Conservation (phyloP, 2,797 vertebrate species). For the Orestias chungarensis region DNA sequence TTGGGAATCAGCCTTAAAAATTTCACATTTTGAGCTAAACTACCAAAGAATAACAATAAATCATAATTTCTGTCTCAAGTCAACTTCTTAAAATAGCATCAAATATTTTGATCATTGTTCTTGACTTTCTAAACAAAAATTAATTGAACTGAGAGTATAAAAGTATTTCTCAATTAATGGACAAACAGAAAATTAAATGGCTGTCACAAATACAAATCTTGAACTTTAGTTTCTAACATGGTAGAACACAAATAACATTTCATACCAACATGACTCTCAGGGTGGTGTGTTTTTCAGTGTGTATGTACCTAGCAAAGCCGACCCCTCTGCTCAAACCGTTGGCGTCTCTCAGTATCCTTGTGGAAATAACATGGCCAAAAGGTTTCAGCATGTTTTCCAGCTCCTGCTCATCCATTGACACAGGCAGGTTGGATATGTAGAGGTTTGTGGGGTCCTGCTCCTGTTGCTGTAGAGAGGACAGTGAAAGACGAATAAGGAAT, state of each 20-base stretch:
- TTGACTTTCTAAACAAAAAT: not conserved
- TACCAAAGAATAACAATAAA: not conserved
- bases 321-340: conserved; percentile 97
- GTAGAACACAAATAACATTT: not conserved
- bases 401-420: conserved; percentile 98
- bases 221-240: not conserved
- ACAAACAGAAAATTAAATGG: not conserved
- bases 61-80: not conserved
- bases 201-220: not conserved
- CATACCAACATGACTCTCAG: not conserved
- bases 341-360: conserved; percentile 95
- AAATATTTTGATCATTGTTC: too few species aligned
- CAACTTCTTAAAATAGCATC: too few species aligned
- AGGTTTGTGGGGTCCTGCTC: conserved; percentile 98
- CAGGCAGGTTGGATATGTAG: conserved; percentile 97
- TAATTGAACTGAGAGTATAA: not conserved
- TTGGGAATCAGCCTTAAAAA: not conserved
- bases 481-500: not conserved
- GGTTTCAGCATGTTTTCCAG: conserved; percentile 99
- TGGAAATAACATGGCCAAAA: conserved; percentile 97
- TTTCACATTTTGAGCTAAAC: not conserved
- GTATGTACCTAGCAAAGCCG: conserved; percentile 91
- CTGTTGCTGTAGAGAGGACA: conserved; percentile 87
- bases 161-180: not conserved
- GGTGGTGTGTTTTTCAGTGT: not conserved